Evolutionary conservation across 1,140 invertebrate species (phyloP).

Genomic region (Leptinotarsa undecemlineata): DNA sequence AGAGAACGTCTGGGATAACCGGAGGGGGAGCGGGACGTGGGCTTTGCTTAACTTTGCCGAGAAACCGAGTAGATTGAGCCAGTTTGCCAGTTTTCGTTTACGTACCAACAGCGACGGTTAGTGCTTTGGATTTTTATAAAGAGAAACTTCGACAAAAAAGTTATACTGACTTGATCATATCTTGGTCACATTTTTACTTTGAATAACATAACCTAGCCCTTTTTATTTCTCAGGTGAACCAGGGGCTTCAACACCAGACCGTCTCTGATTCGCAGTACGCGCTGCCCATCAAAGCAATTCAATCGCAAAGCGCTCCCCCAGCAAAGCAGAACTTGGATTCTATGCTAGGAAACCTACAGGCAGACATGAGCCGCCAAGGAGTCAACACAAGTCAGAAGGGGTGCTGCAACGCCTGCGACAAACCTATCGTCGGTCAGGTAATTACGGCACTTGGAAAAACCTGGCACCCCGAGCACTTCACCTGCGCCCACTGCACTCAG

Average conservation of each 20-base stretch:
- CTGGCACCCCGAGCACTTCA: conserved; percentile 99
- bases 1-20: conserved; percentile 1
- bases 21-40: conserved; percentile 16
- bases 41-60: conserved; percentile 24
- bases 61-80: conserved; percentile 19
- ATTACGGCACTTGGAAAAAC: conserved; percentile 96
- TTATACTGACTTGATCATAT: background rate
- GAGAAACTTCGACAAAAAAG: background rate
- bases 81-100: conserved; percentile 32
- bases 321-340: conserved; percentile 71
- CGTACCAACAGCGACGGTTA: conserved; percentile 18
- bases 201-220: background rate
- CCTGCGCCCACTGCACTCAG: conserved; percentile 94
- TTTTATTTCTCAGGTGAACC: conserved; percentile 39
- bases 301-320: conserved; percentile 53
- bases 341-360: conserved; percentile 91
- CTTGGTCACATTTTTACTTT: background rate
- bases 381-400: conserved; percentile 97
- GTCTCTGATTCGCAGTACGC: conserved; percentile 71
- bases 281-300: conserved; percentile 66
- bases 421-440: conserved; percentile 94
- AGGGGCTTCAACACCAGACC: conserved; percentile 45
- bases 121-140: background rate
- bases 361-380: conserved; percentile 96
- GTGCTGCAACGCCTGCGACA: conserved; percentile 96